Percentiles rank a stretch among this genome's conserved stretches.
Evolutionary conservation across 2,888 invertebrate genomes (phyloP).

Genomic region (Pachliopta kotzebuea): DNA sequence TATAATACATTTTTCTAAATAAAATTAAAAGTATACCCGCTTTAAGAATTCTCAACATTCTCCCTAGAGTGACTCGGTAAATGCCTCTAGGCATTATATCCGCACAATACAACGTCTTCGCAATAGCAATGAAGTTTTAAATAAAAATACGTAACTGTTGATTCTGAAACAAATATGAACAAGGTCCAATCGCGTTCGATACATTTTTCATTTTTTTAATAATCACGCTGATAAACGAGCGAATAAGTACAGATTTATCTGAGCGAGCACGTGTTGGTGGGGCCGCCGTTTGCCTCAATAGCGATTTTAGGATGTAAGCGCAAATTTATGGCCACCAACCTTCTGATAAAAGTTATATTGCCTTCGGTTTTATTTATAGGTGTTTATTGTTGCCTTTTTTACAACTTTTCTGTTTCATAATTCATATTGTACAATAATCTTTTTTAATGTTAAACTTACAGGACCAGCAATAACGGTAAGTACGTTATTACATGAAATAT

Average conservation of each 20-base stretch:
- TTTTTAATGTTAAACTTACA: background rate
- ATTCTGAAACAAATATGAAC: constrained; percentile 12
- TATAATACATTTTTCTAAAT: no score
- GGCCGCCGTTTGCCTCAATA: constrained; percentile 52
- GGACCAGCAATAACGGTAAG: background rate
- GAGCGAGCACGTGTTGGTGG: constrained; percentile 47
- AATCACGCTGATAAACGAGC: constrained; percentile 42
- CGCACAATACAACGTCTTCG: no score
- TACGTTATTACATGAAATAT: no score
- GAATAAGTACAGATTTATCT: constrained; percentile 55
- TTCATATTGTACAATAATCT: background rate
- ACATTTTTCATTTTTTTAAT: constrained; percentile 39
- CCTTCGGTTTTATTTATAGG: constrained; percentile 55
- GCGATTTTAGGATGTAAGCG: constrained; percentile 64
- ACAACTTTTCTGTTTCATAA: constrained; percentile 6
- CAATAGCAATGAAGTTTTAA: no score
- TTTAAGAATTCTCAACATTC: no score
- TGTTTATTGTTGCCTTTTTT: constrained; percentile 33
- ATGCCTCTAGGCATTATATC: no score
- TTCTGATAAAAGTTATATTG: constrained; percentile 71
- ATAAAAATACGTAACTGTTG: background rate
- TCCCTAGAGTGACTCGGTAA: no score
- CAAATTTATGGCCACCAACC: constrained; percentile 66
- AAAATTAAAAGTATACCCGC: no score
- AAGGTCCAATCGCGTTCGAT: constrained; percentile 6